A percentile compares a stretch with the other conserved stretches of the same genome.
These are phyloP conservation scores for Drosophila incognita DNA, from an alignment of 2,888 invertebrate species.

Conservation along the genomic window DNA sequence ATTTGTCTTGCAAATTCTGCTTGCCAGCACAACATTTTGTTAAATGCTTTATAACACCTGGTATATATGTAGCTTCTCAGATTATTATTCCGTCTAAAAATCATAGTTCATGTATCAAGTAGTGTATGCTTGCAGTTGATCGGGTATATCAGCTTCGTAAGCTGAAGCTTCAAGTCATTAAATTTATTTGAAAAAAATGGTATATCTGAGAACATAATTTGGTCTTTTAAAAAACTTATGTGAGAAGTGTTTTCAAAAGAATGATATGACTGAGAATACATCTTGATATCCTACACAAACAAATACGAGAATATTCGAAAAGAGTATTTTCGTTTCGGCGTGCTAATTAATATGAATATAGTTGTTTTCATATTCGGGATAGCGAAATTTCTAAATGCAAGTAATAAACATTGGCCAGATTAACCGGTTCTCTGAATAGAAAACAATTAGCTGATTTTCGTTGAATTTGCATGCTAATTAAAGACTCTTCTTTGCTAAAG, in stretches of 20 bases:
- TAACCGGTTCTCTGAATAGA: slow-evolving; percentile 54
- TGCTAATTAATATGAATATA: background rate
- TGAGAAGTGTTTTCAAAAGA: background rate
- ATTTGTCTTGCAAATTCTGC: slow-evolving; percentile 49
- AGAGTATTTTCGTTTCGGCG: background rate
- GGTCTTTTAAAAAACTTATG: background rate
- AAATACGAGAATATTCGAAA: background rate
- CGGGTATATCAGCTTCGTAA: background rate
- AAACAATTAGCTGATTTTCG: slow-evolving; percentile 22
- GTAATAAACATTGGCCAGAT: slow-evolving; percentile 4
- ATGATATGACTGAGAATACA: background rate
- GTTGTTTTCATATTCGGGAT: slow-evolving; percentile 9
- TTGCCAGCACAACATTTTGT: background rate
- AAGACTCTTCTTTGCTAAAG: slow-evolving; percentile 34
- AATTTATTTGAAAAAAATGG: background rate
- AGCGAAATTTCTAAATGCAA: slow-evolving; percentile 39
- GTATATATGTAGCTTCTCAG: slow-evolving; percentile 11
- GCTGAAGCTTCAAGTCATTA: background rate
- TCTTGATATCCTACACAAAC: background rate
- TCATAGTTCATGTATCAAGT: slow-evolving; percentile 21
- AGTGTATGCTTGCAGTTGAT: slow-evolving; percentile 3
- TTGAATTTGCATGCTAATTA: slow-evolving; percentile 40
- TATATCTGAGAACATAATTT: background rate
- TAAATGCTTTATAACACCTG: slow-evolving; percentile 5
- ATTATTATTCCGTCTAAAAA: background rate